Conservation (phyloP, 2,113 vertebrate species). For the Protobothrops mucrosquamatus region DNA sequence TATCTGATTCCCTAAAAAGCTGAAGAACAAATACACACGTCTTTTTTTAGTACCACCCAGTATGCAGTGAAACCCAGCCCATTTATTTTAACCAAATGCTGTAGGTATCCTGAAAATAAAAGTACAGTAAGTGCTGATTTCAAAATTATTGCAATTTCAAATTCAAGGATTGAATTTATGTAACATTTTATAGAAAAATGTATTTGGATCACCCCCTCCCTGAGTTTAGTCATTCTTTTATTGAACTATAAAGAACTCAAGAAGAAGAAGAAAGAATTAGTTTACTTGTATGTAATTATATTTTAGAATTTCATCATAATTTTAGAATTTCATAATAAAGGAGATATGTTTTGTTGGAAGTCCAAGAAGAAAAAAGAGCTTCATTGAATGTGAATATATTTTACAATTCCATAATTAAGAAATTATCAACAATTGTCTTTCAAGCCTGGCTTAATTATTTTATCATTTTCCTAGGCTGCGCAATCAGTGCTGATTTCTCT, state of each 20-base stretch:
- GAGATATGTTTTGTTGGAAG: not conserved
- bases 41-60: not conserved
- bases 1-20: not conserved
- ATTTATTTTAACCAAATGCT: not conserved
- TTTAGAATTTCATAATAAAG: not conserved
- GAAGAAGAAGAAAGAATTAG: not conserved
- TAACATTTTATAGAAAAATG: not conserved
- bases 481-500: slow-evolving; percentile 93
- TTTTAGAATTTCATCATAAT: not conserved
- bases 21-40: not conserved
- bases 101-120: not conserved
- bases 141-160: not conserved
- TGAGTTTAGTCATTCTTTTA: not conserved
- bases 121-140: not conserved
- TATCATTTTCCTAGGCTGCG: slow-evolving; percentile 78
- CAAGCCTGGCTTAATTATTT: not conserved
- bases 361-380: not conserved
- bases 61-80: not conserved
- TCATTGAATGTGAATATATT: not conserved
- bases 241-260: not conserved
- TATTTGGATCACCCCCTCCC: not conserved
- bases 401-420: not conserved
- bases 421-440: not conserved
- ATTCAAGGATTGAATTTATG: not conserved
- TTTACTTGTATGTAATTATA: not conserved